A percentile compares a stretch with the other conserved stretches of the same genome.
Evolutionary conservation across 2,888 invertebrate species (phyloP).

Genomic region (Mantis religiosa): DNA sequence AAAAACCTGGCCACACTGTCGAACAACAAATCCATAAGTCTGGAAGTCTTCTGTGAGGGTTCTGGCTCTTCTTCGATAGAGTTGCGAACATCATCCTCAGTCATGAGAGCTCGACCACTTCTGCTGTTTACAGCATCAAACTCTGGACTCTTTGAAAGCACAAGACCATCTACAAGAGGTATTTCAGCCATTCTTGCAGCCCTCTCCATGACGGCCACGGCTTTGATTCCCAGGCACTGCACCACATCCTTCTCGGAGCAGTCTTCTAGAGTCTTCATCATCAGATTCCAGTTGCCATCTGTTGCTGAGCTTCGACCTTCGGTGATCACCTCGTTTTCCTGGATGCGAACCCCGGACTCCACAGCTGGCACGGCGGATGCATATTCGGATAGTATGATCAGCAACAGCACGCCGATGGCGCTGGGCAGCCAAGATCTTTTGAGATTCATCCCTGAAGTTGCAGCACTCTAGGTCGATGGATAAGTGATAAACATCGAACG

Average conservation of each 20-base stretch:
- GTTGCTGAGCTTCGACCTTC: background rate
- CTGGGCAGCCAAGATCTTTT: background rate
- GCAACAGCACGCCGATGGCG: background rate
- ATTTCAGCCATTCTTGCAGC: slow-evolving; percentile 54
- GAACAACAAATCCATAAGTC: slow-evolving; percentile 53
- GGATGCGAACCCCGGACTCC: background rate
- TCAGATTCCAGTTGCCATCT: slow-evolving; percentile 24
- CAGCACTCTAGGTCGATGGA: background rate
- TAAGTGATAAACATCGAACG: background rate
- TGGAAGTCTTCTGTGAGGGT: slow-evolving; percentile 49
- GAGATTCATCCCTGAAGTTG: background rate
- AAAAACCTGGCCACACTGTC: slow-evolving; percentile 56
- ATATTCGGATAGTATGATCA: background rate
- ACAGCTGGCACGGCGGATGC: background rate
- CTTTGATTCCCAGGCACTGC: slow-evolving; percentile 56
- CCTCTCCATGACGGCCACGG: slow-evolving; percentile 52
- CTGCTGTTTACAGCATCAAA: slow-evolving; percentile 31
- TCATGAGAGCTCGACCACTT: slow-evolving; percentile 37
- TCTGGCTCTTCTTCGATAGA: slow-evolving; percentile 50
- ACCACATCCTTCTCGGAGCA: slow-evolving; percentile 29
- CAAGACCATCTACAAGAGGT: slow-evolving; percentile 55
- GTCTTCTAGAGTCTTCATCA: slow-evolving; percentile 26
- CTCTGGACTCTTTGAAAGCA: slow-evolving; percentile 47
- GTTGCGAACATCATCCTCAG: slow-evolving; percentile 49
- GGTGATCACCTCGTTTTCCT: background rate